A percentile compares a stretch with the other conserved stretches of the same genome.
Conservation (phyloP, 1,140 invertebrate genomes). For the Mya arenaria region DNA sequence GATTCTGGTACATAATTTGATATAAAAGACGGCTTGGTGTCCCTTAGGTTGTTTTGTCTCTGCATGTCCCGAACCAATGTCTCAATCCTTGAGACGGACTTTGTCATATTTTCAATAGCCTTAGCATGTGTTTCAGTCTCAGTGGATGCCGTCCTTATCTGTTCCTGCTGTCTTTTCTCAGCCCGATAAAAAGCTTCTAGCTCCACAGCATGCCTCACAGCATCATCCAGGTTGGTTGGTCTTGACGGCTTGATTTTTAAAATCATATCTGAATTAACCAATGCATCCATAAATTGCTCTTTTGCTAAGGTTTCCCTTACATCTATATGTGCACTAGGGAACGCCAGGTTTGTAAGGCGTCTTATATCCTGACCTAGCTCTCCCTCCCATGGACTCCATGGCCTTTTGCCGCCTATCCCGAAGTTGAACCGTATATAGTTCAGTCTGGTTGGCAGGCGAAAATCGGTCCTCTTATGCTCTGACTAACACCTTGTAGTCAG, state of each 20-base stretch:
- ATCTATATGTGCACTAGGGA: constrained; percentile 28
- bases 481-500: not conserved
- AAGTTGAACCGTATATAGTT: constrained; percentile 8
- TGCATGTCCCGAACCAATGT: not conserved
- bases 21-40: no score
- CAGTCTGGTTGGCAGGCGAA: not conserved
- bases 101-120: not conserved
- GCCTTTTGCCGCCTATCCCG: not conserved
- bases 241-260: constrained; percentile 25
- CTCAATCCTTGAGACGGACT: not conserved
- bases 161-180: not conserved
- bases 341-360: constrained; percentile 37
- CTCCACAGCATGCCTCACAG: constrained; percentile 23
- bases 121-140: not conserved
- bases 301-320: constrained; percentile 28
- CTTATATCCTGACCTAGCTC: constrained; percentile 36
- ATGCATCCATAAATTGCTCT: constrained; percentile 23
- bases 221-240: constrained; percentile 18
- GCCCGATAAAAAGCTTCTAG: not conserved
- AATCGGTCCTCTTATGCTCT: not conserved
- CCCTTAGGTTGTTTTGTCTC: no score
- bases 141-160: not conserved
- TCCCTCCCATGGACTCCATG: constrained; percentile 23
- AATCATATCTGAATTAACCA: constrained; percentile 21
- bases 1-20: no score